Evolutionary conservation across 64 coral and sea anemone species (phyloP), one percentile per base, ranked within the genome.

Genomic region (Catalaphyllia jardinei): DNA sequence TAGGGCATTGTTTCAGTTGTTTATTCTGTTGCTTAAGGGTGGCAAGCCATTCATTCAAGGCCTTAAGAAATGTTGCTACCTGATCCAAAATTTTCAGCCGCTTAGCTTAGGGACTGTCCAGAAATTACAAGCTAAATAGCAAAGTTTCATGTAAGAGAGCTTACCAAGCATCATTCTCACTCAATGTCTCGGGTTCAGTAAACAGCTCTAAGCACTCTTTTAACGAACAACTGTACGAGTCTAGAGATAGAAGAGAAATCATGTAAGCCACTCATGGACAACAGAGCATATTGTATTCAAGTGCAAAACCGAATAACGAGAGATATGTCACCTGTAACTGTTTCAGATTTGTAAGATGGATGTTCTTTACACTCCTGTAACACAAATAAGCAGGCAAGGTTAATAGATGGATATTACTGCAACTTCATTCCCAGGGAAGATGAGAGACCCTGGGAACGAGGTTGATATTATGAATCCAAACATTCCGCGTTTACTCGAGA

Each of bases 121-220:
- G 38, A 39, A 39, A 39, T 39, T 39, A 39, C 4, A 3, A 39
- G 38, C 38, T 39, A 8, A 46, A 46, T 5, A 46, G 42, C 42
- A 46, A 46, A 46, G 0, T 46, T 46, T 5, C 4, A 46, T 46
- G 4, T 5, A 46, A 46, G 42, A 46, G 42, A 22, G 74, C 95
- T 90, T 75, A 96, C 95, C 95, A 96, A 10, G 95, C 95, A 62
- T 96, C 95, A 11, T 87, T 91, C n/a, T 96, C 87, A 74, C 95
- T 91, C 16, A 96, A 88, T 50, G 88, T 96, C 72, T 96, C 91
- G 5, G 95, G 95, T 79, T 96, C 95, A 0, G 95, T 96, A 59
- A 93, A 96, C 35, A 96, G 83, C 42, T 96, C 95, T 29, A 96
- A 73, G 64, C 95, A 96, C 75, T 96, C 88, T 13, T 88, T 62